Conservation (phyloP, 2,113 vertebrate species). For the Emydocephalus ijimae region DNA sequence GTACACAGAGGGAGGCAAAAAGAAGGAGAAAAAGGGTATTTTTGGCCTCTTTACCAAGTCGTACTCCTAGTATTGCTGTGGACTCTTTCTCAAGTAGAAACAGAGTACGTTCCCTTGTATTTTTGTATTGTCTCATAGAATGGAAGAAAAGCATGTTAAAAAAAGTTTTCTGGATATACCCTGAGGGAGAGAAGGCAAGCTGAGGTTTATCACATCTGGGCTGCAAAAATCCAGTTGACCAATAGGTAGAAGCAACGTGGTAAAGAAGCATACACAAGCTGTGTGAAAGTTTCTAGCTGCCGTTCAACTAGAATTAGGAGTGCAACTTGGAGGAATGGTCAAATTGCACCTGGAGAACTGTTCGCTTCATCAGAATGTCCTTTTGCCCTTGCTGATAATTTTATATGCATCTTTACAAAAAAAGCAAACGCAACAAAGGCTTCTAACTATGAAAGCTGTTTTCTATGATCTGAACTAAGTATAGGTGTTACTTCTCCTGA, state of each 20-base stretch:
- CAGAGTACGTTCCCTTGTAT: not conserved
- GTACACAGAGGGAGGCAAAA: not conserved
- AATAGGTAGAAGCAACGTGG: not conserved
- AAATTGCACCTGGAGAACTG: not conserved
- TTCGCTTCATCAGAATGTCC: not conserved
- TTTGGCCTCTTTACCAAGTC: not conserved
- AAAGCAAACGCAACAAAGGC: not conserved
- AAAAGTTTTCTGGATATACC: not conserved
- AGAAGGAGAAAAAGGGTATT: not conserved
- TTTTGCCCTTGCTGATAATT: not conserved
- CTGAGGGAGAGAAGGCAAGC: not conserved
- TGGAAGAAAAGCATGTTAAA: not conserved
- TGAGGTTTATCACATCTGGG: not conserved
- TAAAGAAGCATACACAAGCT: not conserved
- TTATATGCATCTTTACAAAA: not conserved
- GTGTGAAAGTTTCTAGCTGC: not conserved
- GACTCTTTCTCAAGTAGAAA: not conserved
- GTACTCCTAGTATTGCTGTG: not conserved
- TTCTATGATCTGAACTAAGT: not conserved
- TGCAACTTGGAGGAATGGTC: not conserved
- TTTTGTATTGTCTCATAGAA: not conserved
- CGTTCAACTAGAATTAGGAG: not conserved
- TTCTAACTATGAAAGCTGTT: not conserved
- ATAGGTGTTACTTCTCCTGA: not conserved
- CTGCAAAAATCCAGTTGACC: not conserved